Evolutionary conservation across 2,888 invertebrate genomes (phyloP).

Genomic region (Cecidostiba fungosa): DNA sequence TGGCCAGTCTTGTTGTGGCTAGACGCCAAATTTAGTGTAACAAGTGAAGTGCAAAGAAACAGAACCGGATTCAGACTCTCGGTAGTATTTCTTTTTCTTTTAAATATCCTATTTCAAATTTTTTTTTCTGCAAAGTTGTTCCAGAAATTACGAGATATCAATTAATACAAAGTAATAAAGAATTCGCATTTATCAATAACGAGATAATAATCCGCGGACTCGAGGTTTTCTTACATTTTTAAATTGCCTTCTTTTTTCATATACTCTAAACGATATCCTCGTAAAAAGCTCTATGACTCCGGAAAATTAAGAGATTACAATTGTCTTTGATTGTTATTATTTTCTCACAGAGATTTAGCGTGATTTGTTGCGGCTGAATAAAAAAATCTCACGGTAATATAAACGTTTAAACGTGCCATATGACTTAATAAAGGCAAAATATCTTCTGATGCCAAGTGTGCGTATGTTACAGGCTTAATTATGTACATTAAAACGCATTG

Average conservation of each 20-base stretch:
- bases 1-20: too few species aligned
- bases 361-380: not conserved
- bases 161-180: too few species aligned
- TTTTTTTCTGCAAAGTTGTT: too few species aligned
- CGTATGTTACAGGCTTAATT: not conserved
- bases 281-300: not conserved
- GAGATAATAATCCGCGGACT: too few species aligned
- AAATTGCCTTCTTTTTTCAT: not conserved
- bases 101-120: too few species aligned
- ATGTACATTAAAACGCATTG: not conserved
- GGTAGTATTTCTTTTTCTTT: too few species aligned
- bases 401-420: slow-evolving; percentile 2
- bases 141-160: too few species aligned
- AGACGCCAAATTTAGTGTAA: too few species aligned
- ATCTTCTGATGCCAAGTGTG: not conserved
- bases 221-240: not conserved
- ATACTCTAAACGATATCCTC: not conserved
- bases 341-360: slow-evolving; percentile 5
- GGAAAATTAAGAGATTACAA: slow-evolving; percentile 1
- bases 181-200: too few species aligned
- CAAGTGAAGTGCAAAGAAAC: too few species aligned
- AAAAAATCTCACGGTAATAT: not conserved
- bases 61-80: too few species aligned
- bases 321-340: not conserved
- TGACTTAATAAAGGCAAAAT: not conserved